phyloP scores from a whole-genome alignment of 2,113 vertebrate species.

The human (Homo sapiens) region DNA sequence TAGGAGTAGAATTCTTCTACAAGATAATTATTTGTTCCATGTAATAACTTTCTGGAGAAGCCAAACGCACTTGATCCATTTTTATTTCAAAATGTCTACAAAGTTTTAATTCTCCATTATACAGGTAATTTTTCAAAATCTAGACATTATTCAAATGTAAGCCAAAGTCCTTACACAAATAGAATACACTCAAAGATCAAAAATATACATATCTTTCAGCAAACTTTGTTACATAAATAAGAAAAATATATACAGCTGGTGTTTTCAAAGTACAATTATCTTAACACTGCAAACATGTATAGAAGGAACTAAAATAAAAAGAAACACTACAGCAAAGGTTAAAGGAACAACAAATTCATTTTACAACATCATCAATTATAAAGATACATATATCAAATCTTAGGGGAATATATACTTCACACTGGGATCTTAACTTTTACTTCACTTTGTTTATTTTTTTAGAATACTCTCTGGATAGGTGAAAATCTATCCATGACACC shows the following conservation, averaged over 20 bases:
- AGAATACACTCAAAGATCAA: conserved; percentile 68
- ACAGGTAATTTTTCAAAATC: conserved; percentile 79
- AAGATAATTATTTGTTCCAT: conserved; percentile 37
- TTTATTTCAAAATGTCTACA: conserved; percentile 82
- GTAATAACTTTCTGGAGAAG: conserved; percentile 62
- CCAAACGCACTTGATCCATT: conserved; percentile 62
- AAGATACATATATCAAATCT: conserved; percentile 20
- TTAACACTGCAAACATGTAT: conserved; percentile 63
- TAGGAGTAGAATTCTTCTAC: conserved; percentile 18
- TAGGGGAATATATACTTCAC: neutral
- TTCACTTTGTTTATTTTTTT: conserved; percentile 26
- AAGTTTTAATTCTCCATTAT: conserved; percentile 75
- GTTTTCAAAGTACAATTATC: conserved; percentile 70
- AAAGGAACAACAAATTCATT: conserved; percentile 29
- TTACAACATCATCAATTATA: conserved; percentile 20
- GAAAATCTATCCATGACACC: neutral
- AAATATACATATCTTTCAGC: conserved; percentile 76
- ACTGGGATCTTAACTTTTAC: conserved; percentile 37
- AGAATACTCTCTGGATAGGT: conserved; percentile 12
- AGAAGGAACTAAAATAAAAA: conserved; percentile 27
- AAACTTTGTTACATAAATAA: conserved; percentile 66
- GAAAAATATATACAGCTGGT: conserved; percentile 70
- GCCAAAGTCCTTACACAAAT: conserved; percentile 65
- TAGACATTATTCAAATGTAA: conserved; percentile 73
- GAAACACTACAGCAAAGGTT: conserved; percentile 19